These are phyloP conservation scores for Cryptosula pallasiana DNA, from an alignment of 2,888 invertebrate genomes.

Conservation along the genomic window DNA sequence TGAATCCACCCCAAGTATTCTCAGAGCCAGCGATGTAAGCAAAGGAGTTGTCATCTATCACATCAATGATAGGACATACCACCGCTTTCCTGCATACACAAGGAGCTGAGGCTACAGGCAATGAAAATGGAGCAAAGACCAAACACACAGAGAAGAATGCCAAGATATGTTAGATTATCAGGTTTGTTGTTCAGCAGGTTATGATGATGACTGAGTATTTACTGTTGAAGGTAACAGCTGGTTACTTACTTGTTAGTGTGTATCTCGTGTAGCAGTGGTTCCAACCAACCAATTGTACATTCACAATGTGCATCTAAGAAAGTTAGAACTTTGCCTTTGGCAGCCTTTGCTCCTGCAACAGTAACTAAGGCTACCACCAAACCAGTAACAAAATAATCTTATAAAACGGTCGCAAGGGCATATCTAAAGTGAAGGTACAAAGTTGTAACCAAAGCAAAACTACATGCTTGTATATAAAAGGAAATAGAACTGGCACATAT, in stretches of 20 bases:
- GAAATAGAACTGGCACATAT: too few relatives aligned
- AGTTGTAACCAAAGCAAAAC: too few relatives aligned
- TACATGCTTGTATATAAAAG: too few relatives aligned
- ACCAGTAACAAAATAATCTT: too few relatives aligned
- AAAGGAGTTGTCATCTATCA: conserved; percentile 96
- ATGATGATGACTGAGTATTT: too few relatives aligned
- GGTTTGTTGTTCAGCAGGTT: too few relatives aligned
- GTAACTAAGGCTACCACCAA: too few relatives aligned
- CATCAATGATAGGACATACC: conserved; percentile 97
- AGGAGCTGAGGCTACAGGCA: background rate
- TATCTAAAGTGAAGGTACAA: too few relatives aligned
- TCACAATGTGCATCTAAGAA: conserved; percentile 98
- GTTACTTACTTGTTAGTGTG: conserved; percentile 72
- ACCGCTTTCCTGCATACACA: conserved; percentile 66
- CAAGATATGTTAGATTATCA: too few relatives aligned
- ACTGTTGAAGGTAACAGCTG: too few relatives aligned
- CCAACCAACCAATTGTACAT: conserved; percentile 95
- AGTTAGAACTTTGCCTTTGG: conserved; percentile 76
- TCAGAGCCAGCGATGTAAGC: conserved; percentile 98
- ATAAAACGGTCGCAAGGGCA: too few relatives aligned
- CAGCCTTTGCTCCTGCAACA: conserved; percentile 44
- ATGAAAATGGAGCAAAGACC: background rate
- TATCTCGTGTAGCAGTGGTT: conserved; percentile 85
- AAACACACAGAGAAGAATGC: too few relatives aligned
- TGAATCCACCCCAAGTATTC: conserved; percentile 99